Percentiles rank a stretch among this genome's conserved stretches.
phyloP scores from a whole-genome alignment of 2,113 vertebrate species.

The Brachypteracias leptosomus region DNA sequence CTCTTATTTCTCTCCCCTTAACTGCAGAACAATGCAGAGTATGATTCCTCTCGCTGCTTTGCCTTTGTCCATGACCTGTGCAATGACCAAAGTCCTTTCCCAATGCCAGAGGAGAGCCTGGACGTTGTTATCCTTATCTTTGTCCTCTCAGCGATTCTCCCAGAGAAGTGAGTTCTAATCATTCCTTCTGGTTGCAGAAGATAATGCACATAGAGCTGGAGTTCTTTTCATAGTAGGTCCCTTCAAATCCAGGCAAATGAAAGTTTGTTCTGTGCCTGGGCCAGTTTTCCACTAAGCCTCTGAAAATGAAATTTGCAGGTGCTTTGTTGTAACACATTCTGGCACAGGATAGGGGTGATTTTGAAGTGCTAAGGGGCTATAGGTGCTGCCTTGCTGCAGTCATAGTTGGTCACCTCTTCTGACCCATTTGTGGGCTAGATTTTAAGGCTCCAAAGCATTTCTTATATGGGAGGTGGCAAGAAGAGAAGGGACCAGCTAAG shows the following conservation, averaged over 20 bases:
- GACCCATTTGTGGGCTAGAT: neutral
- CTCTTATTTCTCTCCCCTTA: neutral
- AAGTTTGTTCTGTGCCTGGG: neutral
- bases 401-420: neutral
- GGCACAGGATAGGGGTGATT: neutral
- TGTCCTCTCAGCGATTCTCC: conserved; percentile 92
- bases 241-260: neutral
- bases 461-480: neutral
- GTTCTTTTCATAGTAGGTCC: neutral
- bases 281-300: neutral
- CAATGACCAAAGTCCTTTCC: conserved; percentile 79
- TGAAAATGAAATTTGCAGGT: neutral
- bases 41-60: conserved; percentile 86
- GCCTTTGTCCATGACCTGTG: conserved; percentile 93
- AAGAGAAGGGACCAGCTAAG: neutral
- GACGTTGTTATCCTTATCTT: conserved; percentile 93
- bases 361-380: neutral
- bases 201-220: neutral
- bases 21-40: conserved; percentile 84
- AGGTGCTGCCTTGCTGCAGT: neutral
- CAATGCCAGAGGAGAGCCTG: conserved; percentile 83
- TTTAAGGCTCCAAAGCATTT: neutral
- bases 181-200: neutral
- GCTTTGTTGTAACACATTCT: neutral
- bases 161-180: conserved; percentile 84